A percentile compares a stretch with the other conserved stretches of the same genome.
Conservation (phyloP, 2,888 invertebrate species). For the Nemotelus pantherinus region DNA sequence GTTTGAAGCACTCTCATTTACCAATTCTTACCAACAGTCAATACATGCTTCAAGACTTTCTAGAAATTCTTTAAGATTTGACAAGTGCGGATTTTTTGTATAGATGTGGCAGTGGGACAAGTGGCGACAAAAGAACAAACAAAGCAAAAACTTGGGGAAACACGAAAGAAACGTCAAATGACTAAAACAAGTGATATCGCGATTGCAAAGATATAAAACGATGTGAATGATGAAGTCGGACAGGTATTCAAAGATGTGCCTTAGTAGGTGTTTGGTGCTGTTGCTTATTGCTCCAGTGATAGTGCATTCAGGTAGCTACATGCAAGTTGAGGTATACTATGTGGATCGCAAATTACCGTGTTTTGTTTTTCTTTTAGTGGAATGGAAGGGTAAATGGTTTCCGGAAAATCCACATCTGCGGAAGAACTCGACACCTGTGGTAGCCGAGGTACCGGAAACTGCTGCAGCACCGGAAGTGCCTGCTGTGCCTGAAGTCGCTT, state of each 20-base stretch:
- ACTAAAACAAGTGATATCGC: not conserved
- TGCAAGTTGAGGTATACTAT: not conserved
- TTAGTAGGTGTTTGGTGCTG: slow-evolving; percentile 6
- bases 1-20: too few species aligned
- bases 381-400: slow-evolving; percentile 64
- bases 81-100: slow-evolving; percentile 5
- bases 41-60: slow-evolving; percentile 48
- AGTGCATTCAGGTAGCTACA: slow-evolving; percentile 16
- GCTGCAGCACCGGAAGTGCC: too few species aligned
- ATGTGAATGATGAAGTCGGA: slow-evolving; percentile 16
- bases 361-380: slow-evolving; percentile 46
- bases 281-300: slow-evolving; percentile 3
- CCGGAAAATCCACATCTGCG: slow-evolving; percentile 57
- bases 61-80: slow-evolving; percentile 1
- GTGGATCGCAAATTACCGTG: not conserved
- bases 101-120: not conserved
- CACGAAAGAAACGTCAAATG: slow-evolving; percentile 19
- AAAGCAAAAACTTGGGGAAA: not conserved
- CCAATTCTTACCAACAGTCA: not conserved
- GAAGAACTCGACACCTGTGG: slow-evolving; percentile 46
- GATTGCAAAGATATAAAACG: slow-evolving; percentile 21
- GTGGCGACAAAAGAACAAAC: too few species aligned
- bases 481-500: too few species aligned
- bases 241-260: slow-evolving; percentile 35
- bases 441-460: too few species aligned